Evolutionary conservation across 2,797 vertebrate species (phyloP).

Genomic region (Neosilurus mollespiculum): DNA sequence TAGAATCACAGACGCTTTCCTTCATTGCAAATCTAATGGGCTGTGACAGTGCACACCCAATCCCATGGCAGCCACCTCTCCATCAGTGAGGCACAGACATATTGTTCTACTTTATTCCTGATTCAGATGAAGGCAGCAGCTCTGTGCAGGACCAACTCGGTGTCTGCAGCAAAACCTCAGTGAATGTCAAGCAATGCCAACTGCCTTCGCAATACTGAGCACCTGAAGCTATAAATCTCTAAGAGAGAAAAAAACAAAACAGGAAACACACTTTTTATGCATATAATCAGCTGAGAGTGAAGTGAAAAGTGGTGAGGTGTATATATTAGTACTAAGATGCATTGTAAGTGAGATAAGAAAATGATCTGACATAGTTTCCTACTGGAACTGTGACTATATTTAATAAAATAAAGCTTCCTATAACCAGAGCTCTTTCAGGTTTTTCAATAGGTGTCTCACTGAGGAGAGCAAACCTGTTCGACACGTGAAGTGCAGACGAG

Average conservation of each 20-base stretch:
- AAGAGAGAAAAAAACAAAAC: conserved; percentile 7
- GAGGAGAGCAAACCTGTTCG: too few species aligned
- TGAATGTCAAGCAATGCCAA: conserved; percentile 34
- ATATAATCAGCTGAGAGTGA: conserved; percentile 30
- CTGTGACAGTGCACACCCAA: conserved; percentile 4
- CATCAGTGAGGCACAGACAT: conserved; percentile 5
- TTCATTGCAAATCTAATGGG: neutral
- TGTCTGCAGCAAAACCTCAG: conserved; percentile 41
- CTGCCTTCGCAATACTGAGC: conserved; percentile 33
- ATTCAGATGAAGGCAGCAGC: conserved; percentile 47
- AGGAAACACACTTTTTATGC: conserved; percentile 44
- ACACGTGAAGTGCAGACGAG: too few species aligned
- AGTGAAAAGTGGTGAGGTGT: too few species aligned
- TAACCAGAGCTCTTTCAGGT: too few species aligned
- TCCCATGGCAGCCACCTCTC: conserved; percentile 7
- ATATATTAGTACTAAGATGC: too few species aligned
- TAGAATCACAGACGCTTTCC: neutral
- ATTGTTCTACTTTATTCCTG: conserved; percentile 38
- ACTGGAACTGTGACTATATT: too few species aligned
- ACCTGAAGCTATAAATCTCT: conserved; percentile 51
- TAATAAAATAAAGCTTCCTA: too few species aligned
- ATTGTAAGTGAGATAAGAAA: too few species aligned
- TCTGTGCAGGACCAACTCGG: conserved; percentile 9
- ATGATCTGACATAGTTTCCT: too few species aligned
- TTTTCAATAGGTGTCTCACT: too few species aligned